Conservation (phyloP, 30 jellyfish, hydroid and myxozoan genomes). For the Hydractinia symbiolongicarpus region DNA sequence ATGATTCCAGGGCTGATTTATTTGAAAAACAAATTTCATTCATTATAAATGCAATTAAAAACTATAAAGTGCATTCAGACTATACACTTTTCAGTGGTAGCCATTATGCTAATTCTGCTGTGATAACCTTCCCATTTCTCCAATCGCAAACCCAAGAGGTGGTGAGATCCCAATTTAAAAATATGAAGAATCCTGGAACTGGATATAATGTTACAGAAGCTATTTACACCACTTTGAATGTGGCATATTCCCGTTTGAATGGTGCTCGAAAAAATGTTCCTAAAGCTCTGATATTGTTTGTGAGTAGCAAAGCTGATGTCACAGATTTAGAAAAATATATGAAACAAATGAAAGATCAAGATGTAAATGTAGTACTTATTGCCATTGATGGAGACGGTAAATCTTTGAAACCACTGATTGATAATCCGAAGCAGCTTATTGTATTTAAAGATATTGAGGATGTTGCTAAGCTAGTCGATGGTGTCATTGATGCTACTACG, state of each 20-base stretch:
- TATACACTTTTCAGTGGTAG: constrained; percentile 37
- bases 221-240: too few species aligned
- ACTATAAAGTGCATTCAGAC: constrained; percentile 3
- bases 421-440: not conserved
- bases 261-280: constrained; percentile 63
- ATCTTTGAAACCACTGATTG: not conserved
- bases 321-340: not conserved
- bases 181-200: too few species aligned
- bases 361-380: constrained; percentile 5
- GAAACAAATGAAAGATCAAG: not conserved
- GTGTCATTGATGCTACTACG: not conserved
- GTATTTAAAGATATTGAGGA: not conserved
- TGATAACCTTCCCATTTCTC: too few species aligned
- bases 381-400: constrained; percentile 20
- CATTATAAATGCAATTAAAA: too few species aligned
- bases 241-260: constrained; percentile 8
- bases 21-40: too few species aligned
- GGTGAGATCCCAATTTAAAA: too few species aligned
- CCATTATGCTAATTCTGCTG: constrained; percentile 40
- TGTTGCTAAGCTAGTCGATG: not conserved
- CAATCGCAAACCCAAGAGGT: too few species aligned
- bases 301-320: constrained; percentile 14
- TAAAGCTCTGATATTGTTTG: constrained; percentile 42
- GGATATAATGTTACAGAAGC: too few species aligned
- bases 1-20: not conserved